These are phyloP conservation scores for Dinocampus coccinellae DNA, from an alignment of 2,888 invertebrate species.

Conservation along the genomic window DNA sequence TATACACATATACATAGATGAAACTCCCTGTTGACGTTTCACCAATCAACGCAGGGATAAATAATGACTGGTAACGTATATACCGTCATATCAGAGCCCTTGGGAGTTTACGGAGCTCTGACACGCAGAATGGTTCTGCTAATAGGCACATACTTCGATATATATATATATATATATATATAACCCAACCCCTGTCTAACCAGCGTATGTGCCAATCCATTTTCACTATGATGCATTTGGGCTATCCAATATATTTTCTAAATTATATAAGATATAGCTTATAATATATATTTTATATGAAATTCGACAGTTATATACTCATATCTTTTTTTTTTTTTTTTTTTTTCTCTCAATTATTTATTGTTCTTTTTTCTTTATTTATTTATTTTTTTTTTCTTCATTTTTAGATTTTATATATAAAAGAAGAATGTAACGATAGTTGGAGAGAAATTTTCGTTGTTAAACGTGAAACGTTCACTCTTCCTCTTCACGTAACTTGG, in stretches of 20 bases:
- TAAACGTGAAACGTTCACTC: constrained; percentile 1
- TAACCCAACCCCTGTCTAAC: constrained; percentile 3
- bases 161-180: constrained; percentile 26
- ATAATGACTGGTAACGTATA: constrained; percentile 46
- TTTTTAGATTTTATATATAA: background rate
- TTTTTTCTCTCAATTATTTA: background rate
- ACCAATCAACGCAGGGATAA: constrained; percentile 54
- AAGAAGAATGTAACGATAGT: background rate
- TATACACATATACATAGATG: background rate
- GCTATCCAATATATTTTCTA: constrained; percentile 8
- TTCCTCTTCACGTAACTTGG: background rate
- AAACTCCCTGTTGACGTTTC: constrained; percentile 36
- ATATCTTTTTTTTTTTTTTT: background rate
- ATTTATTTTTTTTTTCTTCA: background rate
- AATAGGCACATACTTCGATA: constrained; percentile 40
- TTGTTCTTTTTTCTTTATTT: background rate
- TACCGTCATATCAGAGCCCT: constrained; percentile 39
- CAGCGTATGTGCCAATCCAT: constrained; percentile 17
- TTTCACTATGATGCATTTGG: background rate
- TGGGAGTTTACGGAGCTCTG: constrained; percentile 46
- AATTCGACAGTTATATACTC: background rate
- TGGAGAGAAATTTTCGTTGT: constrained; percentile 1
- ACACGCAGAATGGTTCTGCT: constrained; percentile 48
- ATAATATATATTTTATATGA: background rate
- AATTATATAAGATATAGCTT: background rate